Evolutionary conservation across 2,113 vertebrate genomes (phyloP).

Genomic region (Tenebrosternarchus preto): DNA sequence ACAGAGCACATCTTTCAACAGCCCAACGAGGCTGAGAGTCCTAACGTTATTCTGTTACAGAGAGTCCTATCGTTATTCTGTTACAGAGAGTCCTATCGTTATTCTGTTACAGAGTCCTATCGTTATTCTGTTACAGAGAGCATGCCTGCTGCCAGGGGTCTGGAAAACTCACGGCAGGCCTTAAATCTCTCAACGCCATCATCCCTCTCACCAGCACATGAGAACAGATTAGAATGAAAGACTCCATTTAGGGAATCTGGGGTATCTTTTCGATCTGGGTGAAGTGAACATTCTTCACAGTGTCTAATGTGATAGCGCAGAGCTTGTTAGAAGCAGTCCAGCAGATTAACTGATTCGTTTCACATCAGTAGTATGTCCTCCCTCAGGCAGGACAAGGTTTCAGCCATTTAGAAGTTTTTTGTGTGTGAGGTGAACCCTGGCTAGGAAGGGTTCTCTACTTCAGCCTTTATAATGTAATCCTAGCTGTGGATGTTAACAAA

Average conservation of each 20-base stretch:
- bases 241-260: not conserved
- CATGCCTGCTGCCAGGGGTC: no score
- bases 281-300: not conserved
- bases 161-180: not conserved
- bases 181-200: not conserved
- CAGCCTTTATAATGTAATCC: slow-evolving; percentile 40
- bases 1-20: slow-evolving; percentile 12
- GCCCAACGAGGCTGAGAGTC: slow-evolving; percentile 29
- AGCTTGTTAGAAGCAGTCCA: not conserved
- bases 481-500: slow-evolving; percentile 45
- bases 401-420: slow-evolving; percentile 32
- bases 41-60: no score
- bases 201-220: not conserved
- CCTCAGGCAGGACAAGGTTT: slow-evolving; percentile 44
- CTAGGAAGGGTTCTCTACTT: slow-evolving; percentile 41
- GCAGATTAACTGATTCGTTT: slow-evolving; percentile 45
- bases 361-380: slow-evolving; percentile 38
- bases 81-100: not conserved
- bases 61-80: no score
- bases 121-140: no score
- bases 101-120: not conserved
- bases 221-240: slow-evolving; percentile 6
- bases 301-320: not conserved
- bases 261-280: slow-evolving; percentile 20
- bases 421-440: slow-evolving; percentile 31